phyloP scores from a whole-genome alignment of 2,113 vertebrate genomes.

The Agapornis roseicollis region DNA sequence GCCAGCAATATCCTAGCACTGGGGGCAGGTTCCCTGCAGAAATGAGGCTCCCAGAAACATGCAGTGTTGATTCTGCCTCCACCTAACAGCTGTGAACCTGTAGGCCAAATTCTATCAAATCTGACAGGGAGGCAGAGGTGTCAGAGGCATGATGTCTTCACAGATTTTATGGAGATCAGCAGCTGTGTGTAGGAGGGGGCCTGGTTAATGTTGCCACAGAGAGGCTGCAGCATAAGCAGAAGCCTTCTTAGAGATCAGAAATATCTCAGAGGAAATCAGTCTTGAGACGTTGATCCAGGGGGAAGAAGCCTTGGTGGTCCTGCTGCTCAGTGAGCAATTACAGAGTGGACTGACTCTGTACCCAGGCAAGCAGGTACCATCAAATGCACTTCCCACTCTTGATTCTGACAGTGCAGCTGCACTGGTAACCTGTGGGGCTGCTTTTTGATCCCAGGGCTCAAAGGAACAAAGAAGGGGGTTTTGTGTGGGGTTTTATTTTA shows the following conservation, averaged over 20 bases:
- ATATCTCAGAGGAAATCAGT: neutral
- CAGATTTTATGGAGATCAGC: slow-evolving; percentile 31
- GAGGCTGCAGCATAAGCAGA: slow-evolving; percentile 3
- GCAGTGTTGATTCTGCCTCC: slow-evolving; percentile 36
- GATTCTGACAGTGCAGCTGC: neutral
- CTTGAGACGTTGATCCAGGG: neutral
- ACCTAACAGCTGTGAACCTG: slow-evolving; percentile 53
- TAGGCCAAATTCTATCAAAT: slow-evolving; percentile 56
- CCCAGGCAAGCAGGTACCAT: neutral
- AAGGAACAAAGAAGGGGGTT: neutral
- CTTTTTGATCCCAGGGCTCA: neutral
- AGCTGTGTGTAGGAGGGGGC: slow-evolving; percentile 46
- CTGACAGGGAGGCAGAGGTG: slow-evolving; percentile 37
- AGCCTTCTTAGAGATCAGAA: neutral
- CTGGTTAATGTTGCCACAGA: neutral
- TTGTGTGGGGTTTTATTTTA: neutral
- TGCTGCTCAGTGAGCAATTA: neutral
- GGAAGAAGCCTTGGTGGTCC: neutral
- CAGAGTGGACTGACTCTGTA: neutral
- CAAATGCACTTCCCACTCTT: neutral
- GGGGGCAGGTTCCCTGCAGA: slow-evolving; percentile 22
- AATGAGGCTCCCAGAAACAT: slow-evolving; percentile 13
- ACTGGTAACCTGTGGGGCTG: neutral
- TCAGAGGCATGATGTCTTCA: slow-evolving; percentile 28
- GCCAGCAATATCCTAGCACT: neutral